Percentiles rank a stretch among this genome's conserved stretches.
Evolutionary conservation across 1,140 invertebrate species (phyloP).

Genomic region (Drosophila trapezifrons): DNA sequence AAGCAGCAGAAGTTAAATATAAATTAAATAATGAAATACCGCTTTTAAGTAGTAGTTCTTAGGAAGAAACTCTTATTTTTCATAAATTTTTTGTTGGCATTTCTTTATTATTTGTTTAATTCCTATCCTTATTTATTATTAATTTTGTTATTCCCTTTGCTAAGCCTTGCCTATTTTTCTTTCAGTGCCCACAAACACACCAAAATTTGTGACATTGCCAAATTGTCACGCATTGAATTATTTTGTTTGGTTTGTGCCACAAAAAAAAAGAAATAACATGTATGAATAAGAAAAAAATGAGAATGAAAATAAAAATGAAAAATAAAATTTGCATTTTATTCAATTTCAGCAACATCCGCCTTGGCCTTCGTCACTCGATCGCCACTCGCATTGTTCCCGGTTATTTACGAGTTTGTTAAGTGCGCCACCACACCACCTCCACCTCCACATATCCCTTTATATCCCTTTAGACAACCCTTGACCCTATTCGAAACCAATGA

Average conservation of each 20-base stretch:
- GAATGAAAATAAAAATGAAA: constrained; percentile 50
- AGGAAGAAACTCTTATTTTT: background rate
- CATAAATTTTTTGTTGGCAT: background rate
- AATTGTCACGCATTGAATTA: constrained; percentile 80
- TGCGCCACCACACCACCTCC: constrained; percentile 33
- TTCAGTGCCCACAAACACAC: constrained; percentile 18
- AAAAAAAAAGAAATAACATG: constrained; percentile 18
- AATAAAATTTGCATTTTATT: constrained; percentile 83
- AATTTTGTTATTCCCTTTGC: background rate
- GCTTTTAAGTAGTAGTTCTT: no score
- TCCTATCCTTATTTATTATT: background rate
- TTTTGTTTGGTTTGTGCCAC: constrained; percentile 62
- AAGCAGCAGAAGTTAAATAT: no score
- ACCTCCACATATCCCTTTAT: background rate
- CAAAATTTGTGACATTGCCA: constrained; percentile 42
- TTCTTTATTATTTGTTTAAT: background rate
- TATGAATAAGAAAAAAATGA: constrained; percentile 16
- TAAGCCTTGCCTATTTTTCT: background rate
- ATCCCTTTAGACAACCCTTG: constrained; percentile 9
- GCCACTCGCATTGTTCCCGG: constrained; percentile 69
- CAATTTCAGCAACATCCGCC: constrained; percentile 69
- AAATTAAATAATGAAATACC: no score
- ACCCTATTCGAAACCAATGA: constrained; percentile 32
- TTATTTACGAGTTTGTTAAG: constrained; percentile 81
- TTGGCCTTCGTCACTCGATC: constrained; percentile 33